Base-by-base conservation (phyloP, 30 jellyfish, hydroid and myxozoan genomes). In the Aurelia coerulea region DNA sequence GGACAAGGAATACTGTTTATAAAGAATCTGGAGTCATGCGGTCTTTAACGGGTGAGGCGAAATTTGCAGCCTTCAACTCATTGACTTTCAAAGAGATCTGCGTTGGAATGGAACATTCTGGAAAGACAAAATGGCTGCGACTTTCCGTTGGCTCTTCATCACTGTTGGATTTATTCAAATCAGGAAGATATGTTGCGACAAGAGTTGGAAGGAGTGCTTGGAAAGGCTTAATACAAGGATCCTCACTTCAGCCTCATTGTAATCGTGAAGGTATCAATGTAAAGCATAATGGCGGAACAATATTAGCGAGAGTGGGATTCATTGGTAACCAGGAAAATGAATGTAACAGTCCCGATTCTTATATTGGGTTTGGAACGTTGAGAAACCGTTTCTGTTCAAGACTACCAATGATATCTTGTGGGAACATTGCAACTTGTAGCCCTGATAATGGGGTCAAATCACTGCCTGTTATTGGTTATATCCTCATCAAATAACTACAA, bases 21-120 rank as follows among this genome's bases (percentile, higher is more conserved):
- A 73, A 73, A 64, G 83, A 73, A 50, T n/a, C 35, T 60, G 35
- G 13, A 10, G 39, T 19, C 13, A 31, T 53, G 13, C 59, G 51
- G 12, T 59, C 86, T 7, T 33, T 60, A 42, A 3, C 10, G 7
- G 75, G 46, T 6, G 86, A 76, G 50, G 86, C 86, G 3, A 76
- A 76, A 42, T 54, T 76, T 39, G 49, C 70, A 19, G 86, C 86
- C 14, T 76, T 76, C 75, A 76, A 56, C 23, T 54, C 75, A 17
- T 13, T 76, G 59, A 37, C 34, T 18, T 76, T 76, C 64, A 76
- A 54, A 8, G 62, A 64, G 50, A 76, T 76, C 12, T 76, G 86
- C 50, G 46, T 52, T 32, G 86, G 86, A 17, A 31, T 76, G 86
- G 63, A 76, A 60, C 46, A 76, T 56, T 33, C 16, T 13, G 37